Conservation (phyloP, 2,888 invertebrate species). For the Synanthedon tipuliformis region DNA sequence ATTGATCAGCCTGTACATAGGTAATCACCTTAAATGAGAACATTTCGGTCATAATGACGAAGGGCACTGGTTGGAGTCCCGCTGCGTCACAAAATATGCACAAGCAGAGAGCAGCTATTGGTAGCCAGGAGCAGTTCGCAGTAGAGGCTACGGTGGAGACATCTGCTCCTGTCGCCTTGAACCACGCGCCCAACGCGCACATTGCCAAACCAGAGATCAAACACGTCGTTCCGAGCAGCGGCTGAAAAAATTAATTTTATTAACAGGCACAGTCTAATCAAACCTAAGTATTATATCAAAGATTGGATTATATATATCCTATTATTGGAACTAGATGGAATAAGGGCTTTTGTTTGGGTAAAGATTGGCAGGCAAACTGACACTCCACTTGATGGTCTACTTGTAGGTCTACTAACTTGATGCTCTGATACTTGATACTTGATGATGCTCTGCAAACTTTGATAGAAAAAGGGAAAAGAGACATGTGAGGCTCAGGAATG, state of each 20-base stretch:
- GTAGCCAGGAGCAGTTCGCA: constrained; percentile 32
- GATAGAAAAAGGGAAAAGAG: no score
- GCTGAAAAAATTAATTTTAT: constrained; percentile 20
- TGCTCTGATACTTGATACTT: no score
- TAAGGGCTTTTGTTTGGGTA: no score
- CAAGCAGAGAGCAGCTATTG: constrained; percentile 46
- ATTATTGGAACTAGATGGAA: no score
- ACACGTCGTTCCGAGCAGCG: constrained; percentile 46
- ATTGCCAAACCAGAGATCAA: constrained; percentile 47
- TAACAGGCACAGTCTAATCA: no score
- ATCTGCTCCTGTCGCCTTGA: constrained; percentile 20
- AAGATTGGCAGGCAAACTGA: neutral
- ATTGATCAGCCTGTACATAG: neutral
- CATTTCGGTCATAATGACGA: constrained; percentile 63
- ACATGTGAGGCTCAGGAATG: no score
- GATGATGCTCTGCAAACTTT: no score
- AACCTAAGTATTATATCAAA: no score
- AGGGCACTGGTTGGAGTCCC: constrained; percentile 56
- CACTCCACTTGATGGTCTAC: no score
- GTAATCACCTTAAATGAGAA: constrained; percentile 51
- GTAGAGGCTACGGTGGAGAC: neutral
- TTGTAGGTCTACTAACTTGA: neutral
- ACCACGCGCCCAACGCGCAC: constrained; percentile 48
- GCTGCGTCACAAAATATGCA: constrained; percentile 63
- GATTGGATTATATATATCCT: no score